Conservation (phyloP, 2,113 vertebrate species). For the Poecile atricapillus region DNA sequence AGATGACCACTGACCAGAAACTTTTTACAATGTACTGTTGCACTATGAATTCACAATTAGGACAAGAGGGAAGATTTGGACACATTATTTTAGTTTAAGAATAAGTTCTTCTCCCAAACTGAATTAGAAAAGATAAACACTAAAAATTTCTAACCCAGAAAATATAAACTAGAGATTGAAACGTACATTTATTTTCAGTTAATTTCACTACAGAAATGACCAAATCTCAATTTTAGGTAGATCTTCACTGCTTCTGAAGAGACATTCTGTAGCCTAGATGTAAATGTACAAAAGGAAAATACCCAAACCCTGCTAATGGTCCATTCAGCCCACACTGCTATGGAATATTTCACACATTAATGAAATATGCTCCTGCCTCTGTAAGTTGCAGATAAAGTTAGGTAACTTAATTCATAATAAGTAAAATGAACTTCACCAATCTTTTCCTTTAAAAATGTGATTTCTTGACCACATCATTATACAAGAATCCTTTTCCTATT, state of each 20-base stretch:
- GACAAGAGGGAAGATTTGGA: neutral
- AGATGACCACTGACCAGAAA: neutral
- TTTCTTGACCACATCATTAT: neutral
- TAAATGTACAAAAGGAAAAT: neutral
- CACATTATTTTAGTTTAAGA: neutral
- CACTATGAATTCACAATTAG: neutral
- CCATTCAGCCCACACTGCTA: neutral
- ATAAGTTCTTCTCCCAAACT: neutral
- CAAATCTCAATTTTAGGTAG: neutral
- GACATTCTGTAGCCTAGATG: neutral
- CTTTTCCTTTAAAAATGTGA: neutral
- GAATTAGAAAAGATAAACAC: neutral
- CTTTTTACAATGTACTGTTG: neutral
- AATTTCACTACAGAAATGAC: neutral
- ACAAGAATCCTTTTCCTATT: neutral
- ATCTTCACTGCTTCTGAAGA: neutral
- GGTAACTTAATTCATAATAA: neutral
- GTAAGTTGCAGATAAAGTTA: neutral
- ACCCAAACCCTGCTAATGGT: neutral
- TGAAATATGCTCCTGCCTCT: neutral
- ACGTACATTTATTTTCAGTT: neutral
- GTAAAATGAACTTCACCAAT: neutral
- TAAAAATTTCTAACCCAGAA: neutral
- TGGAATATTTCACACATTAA: neutral
- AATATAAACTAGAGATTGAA: neutral